Percentiles rank a stretch among this genome's conserved stretches.
Conservation (phyloP, 2,797 vertebrate genomes). For the Aulostomus chinensis region DNA sequence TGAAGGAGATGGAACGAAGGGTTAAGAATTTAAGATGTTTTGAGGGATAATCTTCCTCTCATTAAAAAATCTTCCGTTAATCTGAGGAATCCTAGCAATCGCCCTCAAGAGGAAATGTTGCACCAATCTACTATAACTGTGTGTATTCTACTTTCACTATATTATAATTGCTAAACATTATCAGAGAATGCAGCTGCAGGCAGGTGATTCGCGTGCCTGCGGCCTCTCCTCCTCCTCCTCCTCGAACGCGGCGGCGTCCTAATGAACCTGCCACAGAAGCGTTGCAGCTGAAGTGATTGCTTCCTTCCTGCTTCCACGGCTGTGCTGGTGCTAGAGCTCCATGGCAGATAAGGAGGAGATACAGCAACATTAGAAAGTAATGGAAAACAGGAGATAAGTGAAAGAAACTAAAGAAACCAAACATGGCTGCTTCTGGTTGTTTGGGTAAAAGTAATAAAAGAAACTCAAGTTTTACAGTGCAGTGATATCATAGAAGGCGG, state of each 20-base stretch:
- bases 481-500: no score
- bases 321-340: slow-evolving; percentile 11
- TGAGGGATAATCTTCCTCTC: background rate
- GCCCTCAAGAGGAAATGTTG: background rate
- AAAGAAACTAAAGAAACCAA: slow-evolving; percentile 27
- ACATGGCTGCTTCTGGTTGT: background rate
- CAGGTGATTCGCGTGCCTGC: slow-evolving; percentile 14
- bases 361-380: slow-evolving; percentile 32
- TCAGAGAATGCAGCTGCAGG: background rate
- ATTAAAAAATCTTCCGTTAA: no score
- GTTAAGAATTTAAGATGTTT: no score
- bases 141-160: background rate
- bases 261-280: slow-evolving; percentile 31
- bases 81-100: slow-evolving; percentile 2
- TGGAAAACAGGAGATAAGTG: slow-evolving; percentile 3
- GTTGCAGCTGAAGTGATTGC: slow-evolving; percentile 10
- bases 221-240: slow-evolving; percentile 10
- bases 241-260: slow-evolving; percentile 8
- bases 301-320: slow-evolving; percentile 38
- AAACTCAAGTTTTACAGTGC: no score
- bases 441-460: background rate
- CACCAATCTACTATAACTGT: background rate
- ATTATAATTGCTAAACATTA: slow-evolving; percentile 11
- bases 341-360: slow-evolving; percentile 45
- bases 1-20: slow-evolving; percentile 24